A percentile compares a stretch with the other conserved stretches of the same genome.
Conservation (phyloP, 2,797 vertebrate genomes). For the Sus cebifrons region DNA sequence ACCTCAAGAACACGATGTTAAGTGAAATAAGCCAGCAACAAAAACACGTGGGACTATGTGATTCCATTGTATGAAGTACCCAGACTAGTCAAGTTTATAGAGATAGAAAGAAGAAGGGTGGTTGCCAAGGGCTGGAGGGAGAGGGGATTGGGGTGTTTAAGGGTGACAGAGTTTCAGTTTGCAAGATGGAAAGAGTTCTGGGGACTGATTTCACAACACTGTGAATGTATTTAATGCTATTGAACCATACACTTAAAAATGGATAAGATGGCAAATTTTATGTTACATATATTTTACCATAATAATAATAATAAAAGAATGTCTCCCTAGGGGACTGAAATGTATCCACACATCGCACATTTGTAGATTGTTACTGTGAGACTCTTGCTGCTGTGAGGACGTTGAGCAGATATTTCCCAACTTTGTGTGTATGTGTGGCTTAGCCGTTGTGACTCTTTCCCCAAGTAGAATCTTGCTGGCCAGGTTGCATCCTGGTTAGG, state of each 20-base stretch:
- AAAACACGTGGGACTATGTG: neutral
- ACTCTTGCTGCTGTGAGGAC: neutral
- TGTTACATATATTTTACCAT: neutral
- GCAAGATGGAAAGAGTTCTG: neutral
- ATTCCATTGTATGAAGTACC: neutral
- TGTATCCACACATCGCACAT: accelerated
- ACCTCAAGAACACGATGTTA: neutral
- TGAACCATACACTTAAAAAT: neutral
- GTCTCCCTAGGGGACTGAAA: neutral
- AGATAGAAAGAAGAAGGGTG: neutral
- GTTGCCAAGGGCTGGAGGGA: neutral
- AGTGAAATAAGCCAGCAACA: neutral
- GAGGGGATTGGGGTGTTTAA: neutral
- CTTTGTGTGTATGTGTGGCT: neutral
- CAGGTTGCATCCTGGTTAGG: neutral
- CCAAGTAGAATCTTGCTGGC: neutral
- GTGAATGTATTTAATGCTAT: neutral
- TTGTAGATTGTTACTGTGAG: neutral
- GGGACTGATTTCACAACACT: no score
- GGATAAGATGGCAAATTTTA: neutral
- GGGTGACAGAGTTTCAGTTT: neutral
- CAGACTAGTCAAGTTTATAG: neutral
- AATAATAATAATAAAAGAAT: neutral
- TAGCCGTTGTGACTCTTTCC: neutral
- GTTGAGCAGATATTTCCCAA: neutral